A percentile compares a stretch with the other conserved stretches of the same genome.
Conservation (phyloP, 2,797 vertebrate species). For the Pterois miles region DNA sequence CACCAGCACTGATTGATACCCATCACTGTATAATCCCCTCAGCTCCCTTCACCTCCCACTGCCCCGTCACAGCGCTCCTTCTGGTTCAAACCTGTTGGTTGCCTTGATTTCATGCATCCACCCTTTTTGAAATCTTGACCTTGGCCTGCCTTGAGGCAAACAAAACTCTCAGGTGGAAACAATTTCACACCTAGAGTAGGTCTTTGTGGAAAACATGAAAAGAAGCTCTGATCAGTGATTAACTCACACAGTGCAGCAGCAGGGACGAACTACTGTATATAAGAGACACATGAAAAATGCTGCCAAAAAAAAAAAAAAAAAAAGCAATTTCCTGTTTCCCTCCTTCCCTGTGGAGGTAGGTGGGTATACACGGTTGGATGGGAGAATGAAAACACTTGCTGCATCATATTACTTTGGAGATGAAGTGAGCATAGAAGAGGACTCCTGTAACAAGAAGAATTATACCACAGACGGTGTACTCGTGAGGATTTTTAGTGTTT, state of each 20-base stretch:
- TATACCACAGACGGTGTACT: not conserved
- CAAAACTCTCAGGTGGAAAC: conserved; percentile 16
- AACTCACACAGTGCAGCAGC: not conserved
- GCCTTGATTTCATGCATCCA: conserved; percentile 16
- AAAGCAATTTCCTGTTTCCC: conserved; percentile 4
- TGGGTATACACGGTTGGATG: not conserved
- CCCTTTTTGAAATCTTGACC: conserved; percentile 12
- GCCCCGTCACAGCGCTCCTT: not conserved
- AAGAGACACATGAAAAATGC: not conserved
- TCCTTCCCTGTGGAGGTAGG: not conserved
- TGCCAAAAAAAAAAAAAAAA: conserved; percentile 3
- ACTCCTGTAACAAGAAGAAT: not conserved
- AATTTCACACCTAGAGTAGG: conserved; percentile 13
- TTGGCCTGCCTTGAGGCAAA: not conserved
- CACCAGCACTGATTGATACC: not conserved
- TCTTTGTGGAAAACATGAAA: conserved; percentile 19
- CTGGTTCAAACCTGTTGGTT: conserved; percentile 17
- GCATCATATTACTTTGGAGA: conserved; percentile 13
- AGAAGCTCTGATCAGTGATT: conserved; percentile 1
- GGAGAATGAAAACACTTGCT: not conserved
- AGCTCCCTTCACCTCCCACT: not conserved
- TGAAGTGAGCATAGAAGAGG: not conserved
- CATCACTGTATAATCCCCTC: not conserved
- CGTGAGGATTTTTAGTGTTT: not conserved
- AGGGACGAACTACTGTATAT: not conserved